Base-by-base conservation (phyloP, 2,113 vertebrate species). In the Tachuris rubrigastra region DNA sequence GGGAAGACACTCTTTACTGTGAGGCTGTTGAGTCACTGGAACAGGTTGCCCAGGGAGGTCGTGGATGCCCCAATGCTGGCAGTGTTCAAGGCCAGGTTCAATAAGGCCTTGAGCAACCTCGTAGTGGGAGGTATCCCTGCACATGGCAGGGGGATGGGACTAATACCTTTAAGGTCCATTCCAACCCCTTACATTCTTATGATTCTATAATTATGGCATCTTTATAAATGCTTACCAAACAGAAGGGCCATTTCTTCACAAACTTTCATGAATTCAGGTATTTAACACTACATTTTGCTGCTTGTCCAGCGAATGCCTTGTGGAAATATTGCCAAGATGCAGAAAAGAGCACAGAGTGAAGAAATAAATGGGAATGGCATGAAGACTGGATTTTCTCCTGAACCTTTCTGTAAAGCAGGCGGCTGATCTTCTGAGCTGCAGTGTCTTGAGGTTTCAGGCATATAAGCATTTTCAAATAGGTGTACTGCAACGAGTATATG, bases 81-180 rank as follows among this genome's bases (percentile, higher is more conserved):
- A 49, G 33, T 68, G 33, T 35, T 68, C 33, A 68, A 68, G 46
- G 66, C 44, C 33, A 35, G 23, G 33, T 19, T 68, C 33, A 13
- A 37, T 21, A 47, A 37, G 46, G 66, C 9, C n/a, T 20, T 59
- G 77, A 52, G 39, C 10, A 46, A 4, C 5, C 13, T 46, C 8
- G 14, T 47, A 6, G 62, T 35, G n/a, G 39, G 16, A 75, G 62
- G 21, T 60, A 28, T 46, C 28, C 33, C 23, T 14, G 37, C 33
- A 52, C 0, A 0, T 59, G 53, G 7, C 53, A 39, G 23, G 33
- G 1, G 15, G 11, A 0, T 52, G 33, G 37, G 44, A 39, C 23
- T 24, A 8, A 6, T 28, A 33, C 59, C 42, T 33, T 23, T 37
- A 24, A 50, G 53, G 10, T 25, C 19, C 19, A 5, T 46, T 52